A percentile compares a stretch with the other conserved stretches of the same genome.
Evolutionary conservation across 2,797 vertebrate species (phyloP).

Genomic region (Monodelphis domestica): DNA sequence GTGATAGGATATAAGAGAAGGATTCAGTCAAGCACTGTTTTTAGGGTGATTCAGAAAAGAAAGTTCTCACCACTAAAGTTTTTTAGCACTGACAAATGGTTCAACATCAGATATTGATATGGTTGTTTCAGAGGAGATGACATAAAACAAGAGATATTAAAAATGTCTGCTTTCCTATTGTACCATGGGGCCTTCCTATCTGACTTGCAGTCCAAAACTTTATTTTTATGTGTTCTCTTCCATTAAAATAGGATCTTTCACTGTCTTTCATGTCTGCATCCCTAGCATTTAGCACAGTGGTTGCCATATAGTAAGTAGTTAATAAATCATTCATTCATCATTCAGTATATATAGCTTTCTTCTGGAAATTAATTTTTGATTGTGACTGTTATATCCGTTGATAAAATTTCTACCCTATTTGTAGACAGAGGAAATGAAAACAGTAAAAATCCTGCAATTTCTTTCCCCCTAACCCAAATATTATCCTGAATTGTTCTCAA

Average conservation of each 20-base stretch:
- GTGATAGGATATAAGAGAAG: background rate
- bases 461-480: no score
- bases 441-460: no score
- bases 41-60: background rate
- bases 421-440: no score
- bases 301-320: background rate
- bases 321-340: background rate
- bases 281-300: background rate
- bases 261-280: background rate
- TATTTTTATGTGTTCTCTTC: background rate
- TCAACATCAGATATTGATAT: background rate
- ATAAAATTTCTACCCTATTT: no score
- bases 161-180: background rate
- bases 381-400: no score
- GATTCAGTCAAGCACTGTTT: background rate
- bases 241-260: background rate
- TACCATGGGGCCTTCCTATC: background rate
- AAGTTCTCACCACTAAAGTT: background rate
- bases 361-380: background rate
- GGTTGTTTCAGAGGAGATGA: background rate
- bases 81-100: background rate
- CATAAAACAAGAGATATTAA: background rate
- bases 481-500: no score
- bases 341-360: background rate
- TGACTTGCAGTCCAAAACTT: background rate